These are phyloP conservation scores for Heliornis fulica DNA, from an alignment of 2,113 vertebrate genomes.

Conservation along the genomic window DNA sequence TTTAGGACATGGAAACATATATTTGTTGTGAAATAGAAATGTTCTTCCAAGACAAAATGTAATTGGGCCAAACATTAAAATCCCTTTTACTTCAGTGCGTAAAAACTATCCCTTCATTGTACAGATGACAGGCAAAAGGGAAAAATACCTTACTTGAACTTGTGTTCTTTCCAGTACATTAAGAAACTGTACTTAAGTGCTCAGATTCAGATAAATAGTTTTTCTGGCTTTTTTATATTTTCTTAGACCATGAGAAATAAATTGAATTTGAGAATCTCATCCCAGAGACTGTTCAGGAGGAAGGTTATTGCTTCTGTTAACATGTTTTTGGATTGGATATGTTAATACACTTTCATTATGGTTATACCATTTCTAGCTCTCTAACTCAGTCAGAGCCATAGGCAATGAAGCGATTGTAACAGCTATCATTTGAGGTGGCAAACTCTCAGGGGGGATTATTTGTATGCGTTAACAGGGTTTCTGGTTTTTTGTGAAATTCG, in stretches of 20 bases:
- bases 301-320: conserved; percentile 28
- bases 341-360: background rate
- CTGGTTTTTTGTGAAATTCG: conserved; percentile 15
- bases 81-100: background rate
- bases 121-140: background rate
- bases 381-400: background rate
- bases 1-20: background rate
- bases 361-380: background rate
- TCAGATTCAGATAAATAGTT: background rate
- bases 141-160: background rate
- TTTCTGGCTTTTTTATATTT: background rate
- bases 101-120: background rate
- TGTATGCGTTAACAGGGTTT: background rate
- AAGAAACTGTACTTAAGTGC: background rate
- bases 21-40: background rate
- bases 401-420: background rate
- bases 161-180: background rate
- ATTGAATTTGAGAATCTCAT: conserved; percentile 8
- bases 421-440: background rate
- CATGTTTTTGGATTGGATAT: background rate
- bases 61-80: background rate
- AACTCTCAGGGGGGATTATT: background rate
- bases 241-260: background rate
- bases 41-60: background rate
- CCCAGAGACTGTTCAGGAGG: background rate